Conservation (phyloP, 2,797 vertebrate genomes). For the Lepilemur septentrionalis region DNA sequence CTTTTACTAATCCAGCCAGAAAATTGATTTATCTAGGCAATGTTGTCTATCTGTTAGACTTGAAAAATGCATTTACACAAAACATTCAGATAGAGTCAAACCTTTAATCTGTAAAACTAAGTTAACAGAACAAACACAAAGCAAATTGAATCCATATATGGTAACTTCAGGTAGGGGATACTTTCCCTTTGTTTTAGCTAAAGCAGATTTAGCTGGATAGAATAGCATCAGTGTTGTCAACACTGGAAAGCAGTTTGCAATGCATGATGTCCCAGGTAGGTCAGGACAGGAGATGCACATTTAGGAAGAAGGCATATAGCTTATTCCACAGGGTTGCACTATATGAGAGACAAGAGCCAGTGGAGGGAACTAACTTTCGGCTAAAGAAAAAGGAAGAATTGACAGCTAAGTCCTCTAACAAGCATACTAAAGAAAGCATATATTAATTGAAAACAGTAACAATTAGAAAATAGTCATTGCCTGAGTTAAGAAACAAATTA, state of each 20-base stretch:
- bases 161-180: background rate
- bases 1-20: background rate
- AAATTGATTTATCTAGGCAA: background rate
- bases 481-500: background rate
- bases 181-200: background rate
- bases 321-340: background rate
- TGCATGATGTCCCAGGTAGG: background rate
- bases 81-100: conserved; percentile 22
- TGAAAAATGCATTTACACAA: conserved; percentile 21
- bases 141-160: background rate
- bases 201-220: background rate
- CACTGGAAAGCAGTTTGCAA: background rate
- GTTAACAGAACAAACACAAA: conserved; percentile 15
- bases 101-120: conserved; percentile 24
- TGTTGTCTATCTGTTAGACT: background rate
- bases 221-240: background rate
- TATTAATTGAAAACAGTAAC: background rate
- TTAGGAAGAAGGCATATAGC: background rate
- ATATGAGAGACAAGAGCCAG: background rate
- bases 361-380: background rate
- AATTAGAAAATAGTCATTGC: background rate
- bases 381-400: background rate
- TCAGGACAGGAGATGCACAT: background rate
- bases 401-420: background rate
- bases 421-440: background rate